phyloP scores from a whole-genome alignment of 2,797 vertebrate species.

The Malacoctenus gilli region DNA sequence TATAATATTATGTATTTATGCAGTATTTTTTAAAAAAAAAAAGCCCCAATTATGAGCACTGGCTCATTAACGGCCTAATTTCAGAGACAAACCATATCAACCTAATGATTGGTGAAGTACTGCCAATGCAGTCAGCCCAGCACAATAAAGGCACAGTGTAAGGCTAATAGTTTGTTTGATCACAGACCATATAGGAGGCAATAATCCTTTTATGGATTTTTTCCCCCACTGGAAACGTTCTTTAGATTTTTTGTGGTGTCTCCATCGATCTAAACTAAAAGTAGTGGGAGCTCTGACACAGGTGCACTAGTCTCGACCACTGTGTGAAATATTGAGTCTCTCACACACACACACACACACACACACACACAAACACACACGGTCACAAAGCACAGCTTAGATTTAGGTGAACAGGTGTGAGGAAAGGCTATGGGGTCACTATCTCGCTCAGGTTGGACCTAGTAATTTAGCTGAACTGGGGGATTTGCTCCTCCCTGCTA shows the following conservation, averaged over 20 bases:
- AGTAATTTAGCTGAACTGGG: conserved; percentile 81
- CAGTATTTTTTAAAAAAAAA: too few species aligned
- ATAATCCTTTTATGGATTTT: too few species aligned
- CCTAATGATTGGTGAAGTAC: too few species aligned
- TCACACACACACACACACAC: conserved; percentile 9
- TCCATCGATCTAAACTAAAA: neutral
- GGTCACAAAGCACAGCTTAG: conserved; percentile 55
- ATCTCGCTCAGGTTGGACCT: conserved; percentile 80
- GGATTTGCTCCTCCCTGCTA: conserved; percentile 79
- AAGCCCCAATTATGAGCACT: too few species aligned
- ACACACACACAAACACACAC: conserved; percentile 18
- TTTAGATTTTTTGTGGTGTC: neutral
- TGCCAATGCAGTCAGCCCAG: too few species aligned
- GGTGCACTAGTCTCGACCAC: conserved; percentile 6
- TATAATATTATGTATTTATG: too few species aligned
- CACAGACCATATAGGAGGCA: too few species aligned
- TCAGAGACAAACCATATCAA: too few species aligned
- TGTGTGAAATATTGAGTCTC: conserved; percentile 38
- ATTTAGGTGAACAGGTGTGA: conserved; percentile 79
- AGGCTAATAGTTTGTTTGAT: too few species aligned
- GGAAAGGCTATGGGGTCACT: conserved; percentile 82
- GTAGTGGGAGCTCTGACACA: conserved; percentile 6
- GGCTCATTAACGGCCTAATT: too few species aligned
- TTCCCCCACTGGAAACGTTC: too few species aligned
- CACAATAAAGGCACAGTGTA: too few species aligned